Evolutionary conservation across 2,888 invertebrate genomes (phyloP).

Genomic region (Eristalis pertinax): DNA sequence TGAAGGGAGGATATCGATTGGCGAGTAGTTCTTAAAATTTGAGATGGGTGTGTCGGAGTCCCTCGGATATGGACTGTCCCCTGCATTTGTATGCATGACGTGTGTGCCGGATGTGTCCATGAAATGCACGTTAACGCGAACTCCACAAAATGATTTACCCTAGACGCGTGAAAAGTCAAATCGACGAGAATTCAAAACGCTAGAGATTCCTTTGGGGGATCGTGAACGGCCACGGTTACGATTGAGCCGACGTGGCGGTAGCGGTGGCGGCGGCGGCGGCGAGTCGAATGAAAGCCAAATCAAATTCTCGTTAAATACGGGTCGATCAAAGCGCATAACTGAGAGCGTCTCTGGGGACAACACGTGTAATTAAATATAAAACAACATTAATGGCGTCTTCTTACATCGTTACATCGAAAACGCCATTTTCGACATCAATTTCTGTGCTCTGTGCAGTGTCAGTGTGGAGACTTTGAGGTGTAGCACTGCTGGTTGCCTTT

Average conservation of each 20-base stretch:
- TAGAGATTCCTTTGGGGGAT: conserved; percentile 45
- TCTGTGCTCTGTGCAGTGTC: conserved; percentile 36
- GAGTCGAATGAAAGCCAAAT: conserved; percentile 12
- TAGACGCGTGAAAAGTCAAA: conserved; percentile 4
- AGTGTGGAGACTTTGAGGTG: conserved; percentile 33
- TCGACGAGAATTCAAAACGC: conserved; percentile 10
- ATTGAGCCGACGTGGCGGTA: neutral
- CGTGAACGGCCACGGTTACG: conserved; percentile 25
- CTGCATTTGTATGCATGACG: conserved; percentile 16
- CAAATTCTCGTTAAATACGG: conserved; percentile 51
- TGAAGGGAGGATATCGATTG: conserved; percentile 25
- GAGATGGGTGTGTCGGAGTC: neutral
- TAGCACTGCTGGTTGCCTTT: conserved; percentile 10
- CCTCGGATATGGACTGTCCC: neutral
- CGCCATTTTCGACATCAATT: conserved; percentile 19
- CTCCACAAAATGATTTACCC: conserved; percentile 15
- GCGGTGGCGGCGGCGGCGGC: too few species aligned
- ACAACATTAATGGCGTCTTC: conserved; percentile 43
- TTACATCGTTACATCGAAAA: conserved; percentile 10
- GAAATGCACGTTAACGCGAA: conserved; percentile 18
- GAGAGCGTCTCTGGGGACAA: conserved; percentile 33
- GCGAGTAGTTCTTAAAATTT: conserved; percentile 13
- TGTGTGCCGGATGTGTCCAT: conserved; percentile 48
- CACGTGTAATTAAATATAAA: conserved; percentile 62
- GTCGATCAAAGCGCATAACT: conserved; percentile 49